phyloP scores from a whole-genome alignment of 2,888 invertebrate species.

The Cacoxenus indagator region DNA sequence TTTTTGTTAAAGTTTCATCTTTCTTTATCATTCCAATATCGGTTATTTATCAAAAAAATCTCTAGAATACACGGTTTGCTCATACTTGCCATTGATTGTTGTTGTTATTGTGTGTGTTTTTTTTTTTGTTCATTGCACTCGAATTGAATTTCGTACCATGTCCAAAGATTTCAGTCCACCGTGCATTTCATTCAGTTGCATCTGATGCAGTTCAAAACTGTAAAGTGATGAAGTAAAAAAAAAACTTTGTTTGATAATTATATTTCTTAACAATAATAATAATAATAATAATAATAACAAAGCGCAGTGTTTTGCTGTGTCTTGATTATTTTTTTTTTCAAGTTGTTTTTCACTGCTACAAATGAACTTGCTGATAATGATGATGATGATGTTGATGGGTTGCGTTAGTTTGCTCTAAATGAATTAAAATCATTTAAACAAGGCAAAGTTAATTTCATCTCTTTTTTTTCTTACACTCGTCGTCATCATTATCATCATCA shows the following conservation, averaged over 20 bases:
- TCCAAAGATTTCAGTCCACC: background rate
- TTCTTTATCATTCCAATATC: too few species aligned
- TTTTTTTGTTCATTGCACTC: background rate
- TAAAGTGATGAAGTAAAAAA: slow-evolving; percentile 1
- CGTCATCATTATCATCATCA: slow-evolving; percentile 26
- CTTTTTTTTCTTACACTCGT: slow-evolving; percentile 16
- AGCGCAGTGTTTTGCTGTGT: slow-evolving; percentile 12
- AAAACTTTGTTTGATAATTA: slow-evolving; percentile 12
- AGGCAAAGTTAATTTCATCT: slow-evolving; percentile 49
- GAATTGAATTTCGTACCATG: background rate
- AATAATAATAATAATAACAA: slow-evolving; percentile 11
- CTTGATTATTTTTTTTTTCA: slow-evolving; percentile 39
- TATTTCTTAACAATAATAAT: slow-evolving; percentile 15
- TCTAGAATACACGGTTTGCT: too few species aligned
- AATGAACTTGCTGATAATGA: slow-evolving; percentile 19
- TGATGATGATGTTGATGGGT: slow-evolving; percentile 29
- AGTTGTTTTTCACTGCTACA: slow-evolving; percentile 21
- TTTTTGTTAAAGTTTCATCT: too few species aligned
- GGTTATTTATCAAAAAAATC: too few species aligned
- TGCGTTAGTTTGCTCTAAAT: slow-evolving; percentile 30
- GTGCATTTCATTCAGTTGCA: slow-evolving; percentile 11
- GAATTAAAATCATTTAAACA: slow-evolving; percentile 43
- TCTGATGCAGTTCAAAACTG: slow-evolving; percentile 1
- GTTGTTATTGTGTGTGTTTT: background rate
- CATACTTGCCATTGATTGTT: too few species aligned